These are phyloP conservation scores for Lissocephala sabroskyi DNA, from an alignment of 2,888 invertebrate species.

Conservation along the genomic window DNA sequence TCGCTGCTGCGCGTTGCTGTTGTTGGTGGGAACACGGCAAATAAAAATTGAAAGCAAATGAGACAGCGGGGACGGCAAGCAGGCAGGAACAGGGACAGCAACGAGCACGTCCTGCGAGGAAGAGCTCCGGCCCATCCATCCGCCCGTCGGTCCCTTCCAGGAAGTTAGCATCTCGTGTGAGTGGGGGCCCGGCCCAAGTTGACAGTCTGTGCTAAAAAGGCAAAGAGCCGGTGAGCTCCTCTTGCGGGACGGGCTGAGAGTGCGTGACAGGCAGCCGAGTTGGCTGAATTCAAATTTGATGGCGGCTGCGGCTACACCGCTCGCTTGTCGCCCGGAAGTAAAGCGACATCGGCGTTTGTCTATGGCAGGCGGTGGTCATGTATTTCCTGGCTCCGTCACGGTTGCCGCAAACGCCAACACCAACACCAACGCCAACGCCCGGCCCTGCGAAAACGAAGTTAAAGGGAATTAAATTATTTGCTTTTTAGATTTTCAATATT, in stretches of 20 bases:
- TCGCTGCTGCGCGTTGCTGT: constrained; percentile 17
- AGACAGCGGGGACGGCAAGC: constrained; percentile 53
- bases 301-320: constrained; percentile 39
- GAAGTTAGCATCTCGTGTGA: neutral
- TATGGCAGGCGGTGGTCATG: constrained; percentile 22
- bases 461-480: constrained; percentile 66
- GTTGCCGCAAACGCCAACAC: neutral
- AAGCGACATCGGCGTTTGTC: constrained; percentile 43
- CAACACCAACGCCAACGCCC: neutral
- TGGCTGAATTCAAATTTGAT: constrained; percentile 54
- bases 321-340: constrained; percentile 37
- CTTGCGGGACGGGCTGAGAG: constrained; percentile 48
- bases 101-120: no score
- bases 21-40: constrained; percentile 54
- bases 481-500: constrained; percentile 67
- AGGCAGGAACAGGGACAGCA: constrained; percentile 4
- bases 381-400: constrained; percentile 6
- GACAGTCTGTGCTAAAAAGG: constrained; percentile 57
- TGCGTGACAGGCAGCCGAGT: constrained; percentile 48
- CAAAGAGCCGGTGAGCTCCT: constrained; percentile 36
- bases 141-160: no score
- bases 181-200: constrained; percentile 15
- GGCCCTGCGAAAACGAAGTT: constrained; percentile 30
- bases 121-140: no score
- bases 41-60: constrained; percentile 63